Percentiles rank a stretch among this genome's conserved stretches.
Evolutionary conservation across 2,797 vertebrate species (phyloP).

Genomic region (Chiroxiphia lanceolata): DNA sequence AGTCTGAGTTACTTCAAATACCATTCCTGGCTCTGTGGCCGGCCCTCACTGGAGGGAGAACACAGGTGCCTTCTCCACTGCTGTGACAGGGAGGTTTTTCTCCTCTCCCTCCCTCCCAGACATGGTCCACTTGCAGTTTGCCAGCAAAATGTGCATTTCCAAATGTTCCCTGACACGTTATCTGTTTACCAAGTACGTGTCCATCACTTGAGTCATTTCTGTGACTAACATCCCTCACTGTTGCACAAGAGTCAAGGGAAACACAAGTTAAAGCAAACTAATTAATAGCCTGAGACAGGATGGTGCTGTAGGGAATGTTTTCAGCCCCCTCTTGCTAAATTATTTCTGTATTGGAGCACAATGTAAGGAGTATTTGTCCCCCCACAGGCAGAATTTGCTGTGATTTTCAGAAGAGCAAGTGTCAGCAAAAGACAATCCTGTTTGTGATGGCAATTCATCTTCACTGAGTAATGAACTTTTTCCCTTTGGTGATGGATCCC

Average conservation of each 20-base stretch:
- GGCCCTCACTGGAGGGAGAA: not conserved
- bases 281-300: slow-evolving; percentile 39
- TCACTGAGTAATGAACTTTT: not conserved
- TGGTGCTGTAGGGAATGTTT: not conserved
- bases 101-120: not conserved
- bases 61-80: not conserved
- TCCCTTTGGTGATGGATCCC: not conserved
- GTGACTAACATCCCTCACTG: slow-evolving; percentile 22
- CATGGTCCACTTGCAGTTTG: not conserved
- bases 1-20: not conserved
- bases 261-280: slow-evolving; percentile 10
- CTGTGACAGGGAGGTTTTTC: not conserved
- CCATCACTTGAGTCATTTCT: slow-evolving; percentile 9
- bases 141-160: not conserved
- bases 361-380: not conserved
- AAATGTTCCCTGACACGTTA: not conserved
- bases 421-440: not conserved
- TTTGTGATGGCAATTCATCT: not conserved
- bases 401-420: not conserved
- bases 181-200: not conserved
- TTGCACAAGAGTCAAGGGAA: not conserved
- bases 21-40: not conserved
- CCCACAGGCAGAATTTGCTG: not conserved
- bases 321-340: not conserved
- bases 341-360: not conserved